Evolutionary conservation across 2,797 vertebrate genomes (phyloP).

Genomic region (Merluccius polli): DNA sequence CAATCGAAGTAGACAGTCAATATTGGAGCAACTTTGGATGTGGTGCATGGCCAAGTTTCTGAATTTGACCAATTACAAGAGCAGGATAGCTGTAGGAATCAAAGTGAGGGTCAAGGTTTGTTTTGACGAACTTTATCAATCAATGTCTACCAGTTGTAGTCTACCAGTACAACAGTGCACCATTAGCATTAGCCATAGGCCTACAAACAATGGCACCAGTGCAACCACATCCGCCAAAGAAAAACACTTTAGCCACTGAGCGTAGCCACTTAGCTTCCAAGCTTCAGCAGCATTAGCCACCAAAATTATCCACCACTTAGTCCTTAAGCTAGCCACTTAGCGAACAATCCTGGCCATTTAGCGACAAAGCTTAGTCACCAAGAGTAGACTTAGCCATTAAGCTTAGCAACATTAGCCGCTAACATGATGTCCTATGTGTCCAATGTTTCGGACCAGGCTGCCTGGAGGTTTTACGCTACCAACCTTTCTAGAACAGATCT

Average conservation of each 20-base stretch:
- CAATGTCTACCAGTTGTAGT: neutral
- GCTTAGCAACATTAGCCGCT: neutral
- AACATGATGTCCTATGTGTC: neutral
- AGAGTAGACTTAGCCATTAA: neutral
- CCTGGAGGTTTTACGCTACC: conserved; percentile 96
- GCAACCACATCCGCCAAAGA: neutral
- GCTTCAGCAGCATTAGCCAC: neutral
- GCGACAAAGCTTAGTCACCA: neutral
- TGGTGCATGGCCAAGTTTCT: no score
- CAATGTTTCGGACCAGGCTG: conserved; percentile 67
- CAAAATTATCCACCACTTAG: neutral
- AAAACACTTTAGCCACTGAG: neutral
- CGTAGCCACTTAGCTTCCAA: neutral
- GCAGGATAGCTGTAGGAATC: neutral
- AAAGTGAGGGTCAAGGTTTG: neutral
- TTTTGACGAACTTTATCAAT: neutral
- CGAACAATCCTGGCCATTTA: no score
- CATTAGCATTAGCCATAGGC: neutral
- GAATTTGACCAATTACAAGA: neutral
- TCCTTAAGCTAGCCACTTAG: neutral
- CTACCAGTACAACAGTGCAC: neutral
- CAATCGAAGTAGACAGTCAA: neutral
- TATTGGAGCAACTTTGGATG: no score
- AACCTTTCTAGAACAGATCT: conserved; percentile 90
- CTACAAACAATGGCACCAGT: neutral